Evolutionary conservation across 2,797 vertebrate species (phyloP), one percentile per base, ranked within the genome.

Genomic region (Garrulus glandarius): DNA sequence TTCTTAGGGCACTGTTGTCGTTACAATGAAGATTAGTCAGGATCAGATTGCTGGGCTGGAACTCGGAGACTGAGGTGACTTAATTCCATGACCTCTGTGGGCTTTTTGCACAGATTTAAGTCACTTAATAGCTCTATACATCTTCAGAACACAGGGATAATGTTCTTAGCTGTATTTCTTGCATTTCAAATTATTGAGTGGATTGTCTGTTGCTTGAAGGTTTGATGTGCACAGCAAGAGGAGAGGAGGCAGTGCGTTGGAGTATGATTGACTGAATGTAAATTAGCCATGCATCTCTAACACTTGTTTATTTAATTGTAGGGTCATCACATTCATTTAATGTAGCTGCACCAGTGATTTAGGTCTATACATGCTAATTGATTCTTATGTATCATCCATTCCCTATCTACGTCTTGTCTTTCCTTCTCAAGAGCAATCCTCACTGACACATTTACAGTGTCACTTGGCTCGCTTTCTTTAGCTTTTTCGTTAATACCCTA

Each of bases 361-460:
- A 57, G 20, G 39, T 49, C 39, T 65, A 21, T 32, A 36, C 10
- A 1, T 71, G 36, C 11, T 76, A 87, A 84, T 43, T 67, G 52
- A 63, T 63, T 69, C 20, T 44, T 34, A 50, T 44, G 75, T 61
- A 53, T 49, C 29, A 41, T 41, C 29, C 11, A 24, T 49, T 88
- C 43, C 14, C 19, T 76, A 2, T 52, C 17, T 72, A 15, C 39
- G 49, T 71, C 50, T 92, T 44, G 72, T 23, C 50, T 75, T 71
- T 90, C 34, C 24, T 55, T 11, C 53, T 78, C 63, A 30, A 55
- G 37, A 53, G 41, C 47, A 43, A 6, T 77, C 65, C 23, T 47
- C 39, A 6, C 5, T 72, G 43, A 32, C 14, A 5, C 0, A 0
- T 75, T 92, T 68, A 30, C n/a, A 37, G 6, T 53, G 43, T n/a